Evolutionary conservation across 1,140 invertebrate genomes (phyloP).

Genomic region (Mycetomoellerius zeteki): DNA sequence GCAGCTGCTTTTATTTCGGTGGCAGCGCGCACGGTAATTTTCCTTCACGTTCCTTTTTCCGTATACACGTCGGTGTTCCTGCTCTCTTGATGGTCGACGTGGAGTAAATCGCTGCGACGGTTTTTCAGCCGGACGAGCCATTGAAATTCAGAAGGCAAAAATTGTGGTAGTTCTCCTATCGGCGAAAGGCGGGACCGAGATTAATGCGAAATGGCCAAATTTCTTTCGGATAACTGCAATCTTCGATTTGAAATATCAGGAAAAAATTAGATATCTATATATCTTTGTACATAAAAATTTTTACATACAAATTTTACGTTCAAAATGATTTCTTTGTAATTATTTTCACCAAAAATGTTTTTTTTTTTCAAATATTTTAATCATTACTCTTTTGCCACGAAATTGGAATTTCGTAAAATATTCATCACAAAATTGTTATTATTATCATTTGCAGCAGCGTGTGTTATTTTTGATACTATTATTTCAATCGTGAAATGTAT

Average conservation of each 20-base stretch:
- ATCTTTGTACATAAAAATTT: neutral
- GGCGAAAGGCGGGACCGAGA: slow-evolving; percentile 7
- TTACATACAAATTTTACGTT: neutral
- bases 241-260: neutral
- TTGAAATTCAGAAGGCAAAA: slow-evolving; percentile 57
- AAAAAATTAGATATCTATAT: neutral
- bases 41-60: slow-evolving; percentile 45
- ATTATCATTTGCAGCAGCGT: neutral
- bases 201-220: slow-evolving; percentile 47
- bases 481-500: neutral
- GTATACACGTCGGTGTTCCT: slow-evolving; percentile 34
- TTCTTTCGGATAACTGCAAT: neutral
- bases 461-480: slow-evolving; percentile 22
- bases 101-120: slow-evolving; percentile 54
- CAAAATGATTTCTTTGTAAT: neutral
- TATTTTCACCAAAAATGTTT: neutral
- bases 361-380: slow-evolving; percentile 10
- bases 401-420: neutral
- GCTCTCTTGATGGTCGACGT: slow-evolving; percentile 46
- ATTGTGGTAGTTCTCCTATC: slow-evolving; percentile 15
- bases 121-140: slow-evolving; percentile 53
- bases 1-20: slow-evolving; percentile 61
- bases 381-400: neutral
- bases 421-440: neutral
- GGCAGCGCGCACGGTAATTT: slow-evolving; percentile 53